These are phyloP conservation scores for Rutpela maculata DNA, from an alignment of 2,888 invertebrate genomes.

Conservation along the genomic window DNA sequence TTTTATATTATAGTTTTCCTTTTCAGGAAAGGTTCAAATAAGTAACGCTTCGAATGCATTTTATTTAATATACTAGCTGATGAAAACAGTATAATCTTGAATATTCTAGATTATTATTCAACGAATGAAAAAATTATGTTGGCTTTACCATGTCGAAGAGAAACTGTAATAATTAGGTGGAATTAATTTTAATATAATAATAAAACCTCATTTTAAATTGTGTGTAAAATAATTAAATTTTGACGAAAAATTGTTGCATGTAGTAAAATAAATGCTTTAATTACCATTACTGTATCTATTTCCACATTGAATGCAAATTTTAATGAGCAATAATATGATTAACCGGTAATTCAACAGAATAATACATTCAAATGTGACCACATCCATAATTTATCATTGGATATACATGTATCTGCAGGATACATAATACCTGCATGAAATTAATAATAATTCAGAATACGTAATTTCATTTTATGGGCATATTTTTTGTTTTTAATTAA, in stretches of 20 bases:
- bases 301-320: slow-evolving; percentile 14
- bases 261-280: slow-evolving; percentile 9
- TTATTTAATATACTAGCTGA: neutral
- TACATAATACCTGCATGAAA: slow-evolving; percentile 28
- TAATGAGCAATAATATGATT: slow-evolving; percentile 31
- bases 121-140: neutral
- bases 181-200: neutral
- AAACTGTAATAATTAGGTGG: neutral
- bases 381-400: slow-evolving; percentile 37
- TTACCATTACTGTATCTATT: slow-evolving; percentile 26
- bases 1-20: too few species aligned
- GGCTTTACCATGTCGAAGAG: neutral
- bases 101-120: neutral
- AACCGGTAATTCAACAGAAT: slow-evolving; percentile 34
- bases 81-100: neutral
- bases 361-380: slow-evolving; percentile 36
- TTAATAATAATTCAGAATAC: slow-evolving; percentile 31
- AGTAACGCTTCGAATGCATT: neutral
- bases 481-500: slow-evolving; percentile 1
- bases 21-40: too few species aligned
- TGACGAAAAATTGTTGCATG: neutral
- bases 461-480: slow-evolving; percentile 13
- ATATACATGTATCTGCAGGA: slow-evolving; percentile 23
- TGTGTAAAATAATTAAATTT: neutral
- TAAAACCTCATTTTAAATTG: neutral